Base-by-base conservation (phyloP, 2,797 vertebrate genomes). In the Sciaenops ocellatus region DNA sequence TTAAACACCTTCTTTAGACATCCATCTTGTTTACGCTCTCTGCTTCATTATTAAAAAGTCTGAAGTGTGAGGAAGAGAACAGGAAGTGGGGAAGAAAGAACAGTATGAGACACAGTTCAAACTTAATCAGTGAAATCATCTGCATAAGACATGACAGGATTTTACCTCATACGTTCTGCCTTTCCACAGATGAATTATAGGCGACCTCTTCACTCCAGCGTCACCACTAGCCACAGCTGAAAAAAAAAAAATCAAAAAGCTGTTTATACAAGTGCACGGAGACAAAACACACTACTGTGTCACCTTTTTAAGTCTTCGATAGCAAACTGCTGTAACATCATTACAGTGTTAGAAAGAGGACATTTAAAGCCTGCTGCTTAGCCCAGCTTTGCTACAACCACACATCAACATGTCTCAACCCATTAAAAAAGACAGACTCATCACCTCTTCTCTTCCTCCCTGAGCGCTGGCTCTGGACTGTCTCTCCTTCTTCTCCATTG, bases 181-280 rank as follows among this genome's bases (percentile, higher is more conserved):
- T 79, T 91, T 93, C 92, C 92, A 94, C 63, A 93, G 83, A 18
- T 91, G 89, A n/a, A 94, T 67, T 44, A 93, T 89, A 0, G 93
- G 90, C 0, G 91, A 89, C 3, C 86, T 76, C 73, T 88, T 90
- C 41, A 93, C 84, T 78, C 64, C 86, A 0, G 69, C 30, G 4
- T 85, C 85, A 26, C 70, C 46, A 5, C 61, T 18, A 4, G 46
- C 1, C 8, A 63, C 46, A 42, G 18, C 90, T 90, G 73, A 16
- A 6, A 79, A 60, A 4, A 15, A 15, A 15, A 44, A 5, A 44
- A 15, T 13, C 3, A 76, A 18, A 30, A 44, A 28, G 5, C 15
- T 10, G 5, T 38, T 75, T 3, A n/a, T 34, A 9, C 2, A 38
- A 38, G 8, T 38, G 8, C 34, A 9, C 8, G 8, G 34, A 38